Evolutionary conservation across 2,797 vertebrate species (phyloP).

Genomic region (Falco concolor): DNA sequence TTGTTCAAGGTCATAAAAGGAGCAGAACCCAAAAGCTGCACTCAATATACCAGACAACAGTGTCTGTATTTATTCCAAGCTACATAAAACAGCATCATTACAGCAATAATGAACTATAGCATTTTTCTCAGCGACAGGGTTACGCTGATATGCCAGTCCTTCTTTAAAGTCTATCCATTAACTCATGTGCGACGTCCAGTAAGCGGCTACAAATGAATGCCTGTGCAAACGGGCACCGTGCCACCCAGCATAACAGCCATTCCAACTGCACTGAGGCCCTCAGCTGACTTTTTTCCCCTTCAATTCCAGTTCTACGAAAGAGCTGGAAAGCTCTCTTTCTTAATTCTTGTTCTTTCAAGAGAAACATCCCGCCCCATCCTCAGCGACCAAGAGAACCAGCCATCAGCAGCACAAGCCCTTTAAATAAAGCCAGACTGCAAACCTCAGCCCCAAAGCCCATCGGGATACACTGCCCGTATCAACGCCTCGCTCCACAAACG

Average conservation of each 20-base stretch:
- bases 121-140: neutral
- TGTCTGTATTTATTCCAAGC: neutral
- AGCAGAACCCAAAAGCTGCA: neutral
- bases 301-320: neutral
- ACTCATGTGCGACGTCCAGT: fast-evolving
- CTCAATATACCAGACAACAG: neutral
- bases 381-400: neutral
- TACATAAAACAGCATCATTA: neutral
- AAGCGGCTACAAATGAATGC: neutral
- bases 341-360: neutral
- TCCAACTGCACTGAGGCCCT: neutral
- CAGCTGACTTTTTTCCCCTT: neutral
- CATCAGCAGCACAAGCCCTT: neutral
- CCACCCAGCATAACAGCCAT: neutral
- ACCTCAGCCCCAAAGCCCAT: neutral
- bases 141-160: neutral
- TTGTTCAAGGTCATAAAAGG: neutral
- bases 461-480: fast-evolving
- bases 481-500: neutral
- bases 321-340: neutral
- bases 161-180: neutral
- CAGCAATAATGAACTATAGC: neutral
- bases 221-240: neutral
- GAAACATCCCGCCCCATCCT: neutral
- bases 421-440: neutral